Conservation (phyloP, 2,888 invertebrate species). For the Liposcelis brunnea region DNA sequence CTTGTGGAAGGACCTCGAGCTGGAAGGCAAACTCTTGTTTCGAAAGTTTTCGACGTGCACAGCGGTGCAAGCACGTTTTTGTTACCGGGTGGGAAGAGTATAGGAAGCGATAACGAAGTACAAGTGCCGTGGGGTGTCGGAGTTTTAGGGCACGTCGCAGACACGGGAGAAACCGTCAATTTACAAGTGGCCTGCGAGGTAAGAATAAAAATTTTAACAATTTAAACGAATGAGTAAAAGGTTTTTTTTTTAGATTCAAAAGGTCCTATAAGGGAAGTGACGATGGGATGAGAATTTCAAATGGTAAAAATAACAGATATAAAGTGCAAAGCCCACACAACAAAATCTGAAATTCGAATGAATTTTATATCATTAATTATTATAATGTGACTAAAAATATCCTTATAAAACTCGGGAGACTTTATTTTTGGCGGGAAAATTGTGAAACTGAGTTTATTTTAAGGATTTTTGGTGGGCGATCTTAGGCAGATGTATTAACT, state of each 20-base stretch:
- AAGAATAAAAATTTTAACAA: slow-evolving; percentile 4
- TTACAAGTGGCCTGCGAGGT: slow-evolving; percentile 30
- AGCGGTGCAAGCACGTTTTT: slow-evolving; percentile 27
- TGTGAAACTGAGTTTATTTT: no score
- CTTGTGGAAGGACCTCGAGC: slow-evolving; percentile 28
- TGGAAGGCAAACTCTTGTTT: slow-evolving; percentile 28
- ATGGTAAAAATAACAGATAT: no score
- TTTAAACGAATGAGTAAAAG: slow-evolving; percentile 14
- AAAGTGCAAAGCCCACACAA: no score
- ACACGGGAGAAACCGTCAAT: slow-evolving; percentile 31
- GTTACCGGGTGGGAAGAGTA: slow-evolving; percentile 22
- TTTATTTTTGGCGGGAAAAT: no score
- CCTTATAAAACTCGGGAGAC: no score
- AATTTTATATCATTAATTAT: no score
- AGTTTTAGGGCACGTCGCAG: slow-evolving; percentile 32
- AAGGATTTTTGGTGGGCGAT: no score
- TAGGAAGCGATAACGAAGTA: slow-evolving; percentile 25
- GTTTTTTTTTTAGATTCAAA: slow-evolving; percentile 8
- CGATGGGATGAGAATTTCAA: no score
- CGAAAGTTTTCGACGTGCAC: slow-evolving; percentile 33
- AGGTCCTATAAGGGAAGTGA: no score
- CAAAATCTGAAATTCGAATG: no score
- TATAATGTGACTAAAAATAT: no score
- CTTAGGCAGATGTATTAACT: no score
- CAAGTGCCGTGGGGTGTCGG: slow-evolving; percentile 33